phyloP scores from a whole-genome alignment of 92 coral and sea anemone species.

The Ricordea florida region DNA sequence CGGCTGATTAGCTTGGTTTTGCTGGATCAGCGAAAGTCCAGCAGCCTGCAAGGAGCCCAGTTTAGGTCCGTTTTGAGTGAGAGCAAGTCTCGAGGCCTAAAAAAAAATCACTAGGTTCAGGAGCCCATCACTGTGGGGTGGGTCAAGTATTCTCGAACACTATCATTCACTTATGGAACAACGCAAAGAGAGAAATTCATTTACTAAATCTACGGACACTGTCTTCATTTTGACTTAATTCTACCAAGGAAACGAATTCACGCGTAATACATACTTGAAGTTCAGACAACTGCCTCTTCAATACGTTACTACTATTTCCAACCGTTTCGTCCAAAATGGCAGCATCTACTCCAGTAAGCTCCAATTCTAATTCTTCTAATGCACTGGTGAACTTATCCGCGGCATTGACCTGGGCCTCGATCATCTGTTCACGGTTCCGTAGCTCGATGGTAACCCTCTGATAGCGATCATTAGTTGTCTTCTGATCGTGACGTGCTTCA shows the following conservation, averaged over 20 bases:
- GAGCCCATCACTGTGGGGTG: not conserved
- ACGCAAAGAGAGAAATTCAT: too few relatives aligned
- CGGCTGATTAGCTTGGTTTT: conserved; percentile 70
- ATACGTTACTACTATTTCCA: conserved; percentile 53
- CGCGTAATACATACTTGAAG: conserved; percentile 81
- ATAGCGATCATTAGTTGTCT: conserved; percentile 73
- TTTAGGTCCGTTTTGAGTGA: conserved; percentile 81
- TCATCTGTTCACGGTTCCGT: conserved; percentile 63
- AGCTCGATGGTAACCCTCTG: conserved; percentile 77
- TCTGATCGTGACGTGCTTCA: conserved; percentile 56
- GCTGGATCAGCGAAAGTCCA: conserved; percentile 84
- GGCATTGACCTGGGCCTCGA: conserved; percentile 71
- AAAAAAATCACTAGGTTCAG: not conserved
- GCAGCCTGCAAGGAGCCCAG: conserved; percentile 83
- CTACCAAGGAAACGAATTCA: not conserved
- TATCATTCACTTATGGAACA: too few relatives aligned
- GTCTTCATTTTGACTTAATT: not conserved
- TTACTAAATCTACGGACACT: too few relatives aligned
- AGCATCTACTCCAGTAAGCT: conserved; percentile 67
- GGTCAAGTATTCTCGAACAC: not conserved
- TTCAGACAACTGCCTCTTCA: conserved; percentile 66
- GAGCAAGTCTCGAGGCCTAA: conserved; percentile 76
- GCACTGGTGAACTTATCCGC: conserved; percentile 65
- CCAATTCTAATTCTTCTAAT: conserved; percentile 52
- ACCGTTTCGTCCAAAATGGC: conserved; percentile 65